Conservation (phyloP, 2,888 invertebrate species). For the Caradrina clavipalpis region DNA sequence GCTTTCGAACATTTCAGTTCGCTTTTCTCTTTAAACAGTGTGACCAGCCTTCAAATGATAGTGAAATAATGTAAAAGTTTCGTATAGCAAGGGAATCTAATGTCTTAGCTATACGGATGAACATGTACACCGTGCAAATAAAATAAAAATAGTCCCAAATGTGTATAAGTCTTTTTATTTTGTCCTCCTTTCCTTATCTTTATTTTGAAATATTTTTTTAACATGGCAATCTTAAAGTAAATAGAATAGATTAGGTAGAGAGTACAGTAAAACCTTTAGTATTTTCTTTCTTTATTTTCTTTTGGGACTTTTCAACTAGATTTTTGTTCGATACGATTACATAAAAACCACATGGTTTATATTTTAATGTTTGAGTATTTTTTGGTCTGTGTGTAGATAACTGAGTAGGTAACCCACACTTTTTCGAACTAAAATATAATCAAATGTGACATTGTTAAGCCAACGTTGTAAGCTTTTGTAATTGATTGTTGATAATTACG, state of each 20-base stretch:
- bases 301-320: no score
- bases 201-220: not conserved
- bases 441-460: no score
- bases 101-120: constrained; percentile 42
- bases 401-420: not conserved
- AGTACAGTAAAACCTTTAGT: no score
- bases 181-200: not conserved
- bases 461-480: no score
- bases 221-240: not conserved
- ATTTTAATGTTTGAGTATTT: not conserved
- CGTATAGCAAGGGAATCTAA: constrained; percentile 32
- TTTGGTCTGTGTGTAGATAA: not conserved
- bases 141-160: constrained; percentile 70
- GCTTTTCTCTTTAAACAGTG: constrained; percentile 51
- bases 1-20: not conserved
- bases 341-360: not conserved
- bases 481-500: no score
- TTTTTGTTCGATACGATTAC: no score
- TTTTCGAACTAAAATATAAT: no score
- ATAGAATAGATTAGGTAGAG: no score
- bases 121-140: constrained; percentile 64
- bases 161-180: constrained; percentile 50
- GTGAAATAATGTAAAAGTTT: constrained; percentile 47
- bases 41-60: constrained; percentile 42
- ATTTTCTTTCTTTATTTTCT: no score